Evolutionary conservation across 30 jellyfish, hydroid and myxozoan genomes (phyloP).

Genomic region (Turritopsis rubra): DNA sequence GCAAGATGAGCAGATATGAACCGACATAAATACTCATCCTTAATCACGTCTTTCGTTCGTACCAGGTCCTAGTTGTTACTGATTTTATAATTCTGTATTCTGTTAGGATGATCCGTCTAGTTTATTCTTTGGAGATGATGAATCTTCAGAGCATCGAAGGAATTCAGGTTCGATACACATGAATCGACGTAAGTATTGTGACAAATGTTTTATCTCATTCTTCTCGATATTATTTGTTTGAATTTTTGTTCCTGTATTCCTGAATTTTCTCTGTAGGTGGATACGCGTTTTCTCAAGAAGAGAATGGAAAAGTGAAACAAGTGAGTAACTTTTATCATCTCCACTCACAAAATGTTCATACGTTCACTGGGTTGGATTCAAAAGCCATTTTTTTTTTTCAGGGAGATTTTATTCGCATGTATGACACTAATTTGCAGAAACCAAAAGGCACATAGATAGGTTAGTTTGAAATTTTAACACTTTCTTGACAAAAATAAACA

Average conservation of each 20-base stretch:
- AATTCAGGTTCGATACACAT: not conserved
- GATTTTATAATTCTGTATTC: not conserved
- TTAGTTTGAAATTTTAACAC: not conserved
- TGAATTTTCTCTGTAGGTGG: constrained; percentile 16
- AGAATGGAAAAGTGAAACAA: constrained; percentile 65
- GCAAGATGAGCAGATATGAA: no score
- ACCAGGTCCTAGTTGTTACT: no score
- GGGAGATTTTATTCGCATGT: constrained; percentile 74
- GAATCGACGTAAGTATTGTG: not conserved
- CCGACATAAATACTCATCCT: no score
- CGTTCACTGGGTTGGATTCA: not conserved
- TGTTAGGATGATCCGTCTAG: not conserved
- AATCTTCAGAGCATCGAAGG: not conserved
- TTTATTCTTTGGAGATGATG: not conserved
- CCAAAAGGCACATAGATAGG: constrained; percentile 53
- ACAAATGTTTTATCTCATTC: not conserved
- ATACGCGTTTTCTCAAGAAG: constrained; percentile 73
- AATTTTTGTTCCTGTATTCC: not conserved
- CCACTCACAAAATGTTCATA: no score
- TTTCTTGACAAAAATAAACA: no score
- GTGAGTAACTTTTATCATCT: constrained; percentile 26
- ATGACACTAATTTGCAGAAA: constrained; percentile 67
- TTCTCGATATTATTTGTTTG: no score
- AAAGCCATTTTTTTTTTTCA: not conserved
- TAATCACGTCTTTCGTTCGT: no score